Evolutionary conservation across 2,888 invertebrate species (phyloP), one percentile per base, ranked within the genome.

Genomic region (Cactoblastis cactorum): DNA sequence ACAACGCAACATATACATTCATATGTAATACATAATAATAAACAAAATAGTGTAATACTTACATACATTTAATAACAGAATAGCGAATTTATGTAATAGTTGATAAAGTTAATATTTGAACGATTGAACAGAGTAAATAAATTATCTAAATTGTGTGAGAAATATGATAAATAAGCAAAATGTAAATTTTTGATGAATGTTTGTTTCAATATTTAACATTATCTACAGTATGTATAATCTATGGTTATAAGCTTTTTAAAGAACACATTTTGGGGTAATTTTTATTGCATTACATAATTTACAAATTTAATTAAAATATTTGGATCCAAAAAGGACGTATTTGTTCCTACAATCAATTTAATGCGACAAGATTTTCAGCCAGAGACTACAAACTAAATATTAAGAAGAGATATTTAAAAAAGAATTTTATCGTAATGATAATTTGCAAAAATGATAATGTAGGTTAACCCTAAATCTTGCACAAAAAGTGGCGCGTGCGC

Each of bases 401-500:
- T n/a, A n/a, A n/a, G n/a, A n/a, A n/a, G n/a, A n/a, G n/a, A 28
- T 28, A 9, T 28, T 28, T 9, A 28, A 28, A 8, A 6, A 28
- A 28, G 5, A 28, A 6, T 28, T 28, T 6, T 9, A 1, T 41
- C 22, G 24, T 8, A 41, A 24, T 24, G 1, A 41, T 41, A 22
- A 34, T 39, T 35, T 9, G 57, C 51, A 54, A 67, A 67, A 57
- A 38, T 54, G 61, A 55, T 47, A 58, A 72, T 67, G 57, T 68
- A 64, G 77, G 74, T 62, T 69, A 69, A 64, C 74, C 76, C 76
- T 75, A 49, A 49, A 66, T 69, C 65, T 74, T 74, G 71, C 74
- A 75, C 62, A 72, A 73, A 70, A 67, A 67, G 54, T 61, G 60
- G 60, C 52, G 62, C 62, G 62, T 58, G 65, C 57, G 58, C 71